Evolutionary conservation across 2,113 vertebrate genomes (phyloP).

Genomic region (Ctenomys sociabilis): DNA sequence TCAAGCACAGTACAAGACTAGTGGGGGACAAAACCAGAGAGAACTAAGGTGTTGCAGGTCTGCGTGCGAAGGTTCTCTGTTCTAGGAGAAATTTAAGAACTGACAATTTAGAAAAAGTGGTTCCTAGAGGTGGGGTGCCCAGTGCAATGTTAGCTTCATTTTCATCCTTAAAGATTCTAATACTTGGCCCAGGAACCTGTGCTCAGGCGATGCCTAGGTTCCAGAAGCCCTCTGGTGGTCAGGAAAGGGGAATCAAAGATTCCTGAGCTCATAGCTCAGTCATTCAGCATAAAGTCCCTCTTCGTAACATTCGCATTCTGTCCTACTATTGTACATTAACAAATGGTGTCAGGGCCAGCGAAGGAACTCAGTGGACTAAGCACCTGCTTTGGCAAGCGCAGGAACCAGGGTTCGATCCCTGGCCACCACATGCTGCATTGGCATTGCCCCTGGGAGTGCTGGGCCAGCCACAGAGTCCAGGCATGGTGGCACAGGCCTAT

Average conservation of each 20-base stretch:
- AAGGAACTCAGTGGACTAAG: too few relatives aligned
- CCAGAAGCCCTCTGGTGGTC: background rate
- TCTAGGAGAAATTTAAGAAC: background rate
- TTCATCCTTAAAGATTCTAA: conserved; percentile 6
- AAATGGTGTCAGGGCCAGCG: background rate
- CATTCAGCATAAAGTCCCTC: background rate
- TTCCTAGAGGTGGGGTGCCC: background rate
- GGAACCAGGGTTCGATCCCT: too few relatives aligned
- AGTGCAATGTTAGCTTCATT: background rate
- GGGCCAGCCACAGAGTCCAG: too few relatives aligned
- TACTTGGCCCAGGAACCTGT: background rate
- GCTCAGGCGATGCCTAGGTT: background rate
- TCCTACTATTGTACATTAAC: background rate
- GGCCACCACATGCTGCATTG: too few relatives aligned
- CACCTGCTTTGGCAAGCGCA: too few relatives aligned
- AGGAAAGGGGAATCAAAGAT: background rate
- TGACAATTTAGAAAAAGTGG: background rate
- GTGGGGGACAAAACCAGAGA: background rate
- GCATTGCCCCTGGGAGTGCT: too few relatives aligned
- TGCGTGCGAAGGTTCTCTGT: background rate
- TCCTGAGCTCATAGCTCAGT: background rate
- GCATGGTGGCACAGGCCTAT: too few relatives aligned
- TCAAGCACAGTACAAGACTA: background rate
- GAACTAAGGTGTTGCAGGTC: background rate
- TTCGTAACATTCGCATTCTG: background rate